Base-by-base conservation (phyloP, 1,140 invertebrate genomes). In the Cepaea nemoralis region DNA sequence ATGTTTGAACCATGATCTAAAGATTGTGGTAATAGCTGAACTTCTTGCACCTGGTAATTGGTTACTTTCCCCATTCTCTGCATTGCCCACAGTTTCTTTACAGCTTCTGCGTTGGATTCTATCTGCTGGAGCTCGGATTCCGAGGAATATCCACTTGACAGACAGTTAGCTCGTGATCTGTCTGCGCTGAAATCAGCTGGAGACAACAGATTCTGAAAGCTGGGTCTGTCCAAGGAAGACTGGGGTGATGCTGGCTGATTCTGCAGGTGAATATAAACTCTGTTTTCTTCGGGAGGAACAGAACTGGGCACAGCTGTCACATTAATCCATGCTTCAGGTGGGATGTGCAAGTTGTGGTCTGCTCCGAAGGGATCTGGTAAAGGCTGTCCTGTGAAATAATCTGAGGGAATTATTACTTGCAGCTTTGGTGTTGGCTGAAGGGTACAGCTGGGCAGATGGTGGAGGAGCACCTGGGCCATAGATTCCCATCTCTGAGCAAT, bases 81-180 rank as follows among this genome's bases (percentile, higher is more conserved):
- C 6, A 16, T 2, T 14, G 40, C 42, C 1, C 1, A 19, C 0
- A 45, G 39, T 55, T 69, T 79, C 33, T 45, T 42, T 24, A 16
- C 77, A 12, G 77, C 59, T 31, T 48, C 8, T 0, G 69, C 67
- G 35, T 80, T 80, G 5, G n/a, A 42, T 73, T 80, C 78, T 24
- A 80, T 80, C 39, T 80, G 78, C 48, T 80, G 78, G 1, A 80
- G 39, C 39, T 80, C 78, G 35, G 27, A 55, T 31, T 80, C 78
- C 39, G 78, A 80, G 31, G 78, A 80, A 35, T 80, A 80, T 24
- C 69, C 78, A 39, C 78, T 80, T 40, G 78, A 80, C 45, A 55
- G 69, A 33, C 78, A 22, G 2, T 19, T 8, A 55, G 55, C 33
- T 14, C 6, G 40, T 16, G 39, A n/a, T 48, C 75, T 55, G 33